phyloP scores from a whole-genome alignment of 2,888 invertebrate species.

The Tillus elongatus region DNA sequence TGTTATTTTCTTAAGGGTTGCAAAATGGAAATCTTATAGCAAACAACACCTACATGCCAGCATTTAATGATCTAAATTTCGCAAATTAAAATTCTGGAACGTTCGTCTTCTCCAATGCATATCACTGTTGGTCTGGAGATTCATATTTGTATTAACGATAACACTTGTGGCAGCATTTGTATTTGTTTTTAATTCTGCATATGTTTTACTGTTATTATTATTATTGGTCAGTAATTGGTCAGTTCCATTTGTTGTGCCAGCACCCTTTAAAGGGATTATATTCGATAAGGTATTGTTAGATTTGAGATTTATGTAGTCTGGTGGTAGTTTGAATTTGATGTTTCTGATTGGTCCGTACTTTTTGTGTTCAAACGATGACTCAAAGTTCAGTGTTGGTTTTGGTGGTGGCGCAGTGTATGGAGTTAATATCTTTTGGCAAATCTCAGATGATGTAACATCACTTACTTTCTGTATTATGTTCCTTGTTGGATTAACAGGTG shows the following conservation, averaged over 20 bases:
- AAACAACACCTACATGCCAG: too few species aligned
- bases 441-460: constrained; percentile 26
- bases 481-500: constrained; percentile 11
- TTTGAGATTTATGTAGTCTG: constrained; percentile 33
- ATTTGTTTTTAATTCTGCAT: constrained; percentile 24
- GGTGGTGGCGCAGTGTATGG: too few species aligned
- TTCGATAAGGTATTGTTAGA: constrained; percentile 18
- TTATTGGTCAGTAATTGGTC: constrained; percentile 11
- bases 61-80: too few species aligned
- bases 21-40: too few species aligned
- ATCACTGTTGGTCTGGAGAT: constrained; percentile 27
- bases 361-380: constrained; percentile 36
- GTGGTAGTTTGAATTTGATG: constrained; percentile 42
- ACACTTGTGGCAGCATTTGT: constrained; percentile 28
- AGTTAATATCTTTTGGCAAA: constrained; percentile 29
- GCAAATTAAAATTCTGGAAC: constrained; percentile 33
- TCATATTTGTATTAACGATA: constrained; percentile 31
- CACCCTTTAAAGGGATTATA: constrained; percentile 16
- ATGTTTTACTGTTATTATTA: constrained; percentile 18
- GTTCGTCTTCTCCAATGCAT: constrained; percentile 46
- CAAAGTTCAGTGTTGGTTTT: constrained; percentile 32
- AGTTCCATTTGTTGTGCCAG: constrained; percentile 11
- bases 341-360: constrained; percentile 39
- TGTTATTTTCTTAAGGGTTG: too few species aligned
- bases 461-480: constrained; percentile 23